These are phyloP conservation scores for Oncorhynchus clarkii DNA, from an alignment of 2,113 vertebrate genomes.

Conservation along the genomic window DNA sequence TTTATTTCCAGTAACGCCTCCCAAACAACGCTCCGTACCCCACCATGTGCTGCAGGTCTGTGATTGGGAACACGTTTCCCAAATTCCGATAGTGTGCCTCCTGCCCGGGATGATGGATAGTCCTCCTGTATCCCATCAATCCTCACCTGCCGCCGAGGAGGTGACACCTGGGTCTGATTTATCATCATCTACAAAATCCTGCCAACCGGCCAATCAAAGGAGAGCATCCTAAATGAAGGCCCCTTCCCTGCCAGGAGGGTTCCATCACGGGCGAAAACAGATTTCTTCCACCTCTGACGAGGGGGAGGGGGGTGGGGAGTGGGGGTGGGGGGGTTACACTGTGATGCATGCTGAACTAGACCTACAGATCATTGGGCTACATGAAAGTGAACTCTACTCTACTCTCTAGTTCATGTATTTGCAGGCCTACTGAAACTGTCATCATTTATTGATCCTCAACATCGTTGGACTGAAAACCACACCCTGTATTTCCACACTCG, in stretches of 20 bases:
- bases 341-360: no score
- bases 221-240: constrained; percentile 63
- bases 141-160: constrained; percentile 83
- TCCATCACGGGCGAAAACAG: constrained; percentile 73
- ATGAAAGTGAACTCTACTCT: no score
- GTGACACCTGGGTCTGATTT: constrained; percentile 95
- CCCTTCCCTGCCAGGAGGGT: constrained; percentile 57
- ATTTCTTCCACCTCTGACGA: constrained; percentile 64
- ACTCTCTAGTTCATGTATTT: no score
- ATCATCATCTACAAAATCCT: constrained; percentile 83
- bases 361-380: no score
- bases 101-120: constrained; percentile 95
- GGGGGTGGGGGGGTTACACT: background rate
- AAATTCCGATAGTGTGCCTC: constrained; percentile 96
- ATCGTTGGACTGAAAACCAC: no score
- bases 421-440: no score
- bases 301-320: background rate
- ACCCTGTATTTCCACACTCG: no score
- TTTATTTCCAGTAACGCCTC: constrained; percentile 98
- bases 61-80: constrained; percentile 98
- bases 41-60: constrained; percentile 88
- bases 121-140: constrained; percentile 91
- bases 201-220: constrained; percentile 61
- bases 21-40: constrained; percentile 89
- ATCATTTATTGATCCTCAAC: no score